Percentiles rank a stretch among this genome's conserved stretches.
Conservation (phyloP, 1,140 invertebrate species). For the Arctopsyche grandis region DNA sequence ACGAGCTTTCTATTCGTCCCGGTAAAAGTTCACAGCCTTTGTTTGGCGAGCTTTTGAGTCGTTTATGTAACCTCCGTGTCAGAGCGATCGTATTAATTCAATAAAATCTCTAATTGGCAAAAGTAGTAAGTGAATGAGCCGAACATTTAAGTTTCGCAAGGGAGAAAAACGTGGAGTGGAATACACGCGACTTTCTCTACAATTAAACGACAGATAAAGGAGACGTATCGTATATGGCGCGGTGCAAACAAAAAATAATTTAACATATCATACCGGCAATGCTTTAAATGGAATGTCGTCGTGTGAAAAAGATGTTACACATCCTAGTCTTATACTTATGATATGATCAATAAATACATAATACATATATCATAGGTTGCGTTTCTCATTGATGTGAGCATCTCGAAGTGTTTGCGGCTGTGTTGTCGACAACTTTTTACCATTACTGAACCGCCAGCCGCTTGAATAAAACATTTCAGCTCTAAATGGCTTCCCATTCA, state of each 20-base stretch:
- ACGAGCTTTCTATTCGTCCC: constrained; percentile 54
- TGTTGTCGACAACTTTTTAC: constrained; percentile 23
- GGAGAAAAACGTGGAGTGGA: not conserved
- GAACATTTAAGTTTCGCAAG: constrained; percentile 23
- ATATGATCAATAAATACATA: too few species aligned
- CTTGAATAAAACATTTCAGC: constrained; percentile 36
- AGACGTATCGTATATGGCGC: too few species aligned
- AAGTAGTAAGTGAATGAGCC: not conserved
- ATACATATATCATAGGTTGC: not conserved
- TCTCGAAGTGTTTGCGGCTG: constrained; percentile 5
- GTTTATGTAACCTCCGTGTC: constrained; percentile 40
- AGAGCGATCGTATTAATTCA: constrained; percentile 35
- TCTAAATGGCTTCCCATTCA: constrained; percentile 29
- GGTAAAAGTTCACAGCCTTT: constrained; percentile 52
- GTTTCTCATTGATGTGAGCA: not conserved
- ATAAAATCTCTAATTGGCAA: constrained; percentile 42
- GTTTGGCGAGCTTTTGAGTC: constrained; percentile 43
- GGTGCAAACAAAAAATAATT: not conserved
- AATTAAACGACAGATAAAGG: too few species aligned
- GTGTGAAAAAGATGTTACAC: too few species aligned
- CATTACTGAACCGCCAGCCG: not conserved
- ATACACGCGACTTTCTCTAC: not conserved
- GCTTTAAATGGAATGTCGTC: too few species aligned
- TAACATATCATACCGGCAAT: not conserved
- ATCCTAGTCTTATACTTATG: too few species aligned